Conservation (phyloP, 1,140 invertebrate genomes). For the Matsumurasca onukii region DNA sequence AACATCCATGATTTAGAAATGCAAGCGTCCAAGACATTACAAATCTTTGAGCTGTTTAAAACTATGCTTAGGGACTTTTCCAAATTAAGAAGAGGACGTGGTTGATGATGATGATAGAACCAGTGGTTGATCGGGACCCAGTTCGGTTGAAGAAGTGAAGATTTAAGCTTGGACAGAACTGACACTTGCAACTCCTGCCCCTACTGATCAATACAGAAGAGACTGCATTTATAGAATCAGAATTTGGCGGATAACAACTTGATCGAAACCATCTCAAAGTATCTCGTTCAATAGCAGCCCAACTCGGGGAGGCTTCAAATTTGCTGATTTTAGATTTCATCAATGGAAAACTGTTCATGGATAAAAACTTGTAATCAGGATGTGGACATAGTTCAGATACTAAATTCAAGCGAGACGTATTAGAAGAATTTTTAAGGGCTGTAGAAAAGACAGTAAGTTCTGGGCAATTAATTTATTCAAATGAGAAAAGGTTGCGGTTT, state of each 20-base stretch:
- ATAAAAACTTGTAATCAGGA: constrained; percentile 52
- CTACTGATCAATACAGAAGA: constrained; percentile 50
- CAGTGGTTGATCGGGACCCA: constrained; percentile 48
- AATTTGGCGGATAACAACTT: constrained; percentile 33
- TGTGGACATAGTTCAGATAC: constrained; percentile 49
- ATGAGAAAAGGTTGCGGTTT: constrained; percentile 47
- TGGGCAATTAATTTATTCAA: constrained; percentile 53
- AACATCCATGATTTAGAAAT: constrained; percentile 52
- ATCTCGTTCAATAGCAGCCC: constrained; percentile 44
- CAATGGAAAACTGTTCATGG: constrained; percentile 50
- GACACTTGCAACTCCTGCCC: constrained; percentile 41
- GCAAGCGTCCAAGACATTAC: constrained; percentile 47
- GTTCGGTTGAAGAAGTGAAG: constrained; percentile 48
- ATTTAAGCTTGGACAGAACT: constrained; percentile 40
- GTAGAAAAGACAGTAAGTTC: constrained; percentile 51
- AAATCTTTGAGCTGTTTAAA: constrained; percentile 51
- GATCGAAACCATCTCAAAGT: constrained; percentile 46
- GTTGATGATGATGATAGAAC: constrained; percentile 50
- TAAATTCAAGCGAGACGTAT: constrained; percentile 43
- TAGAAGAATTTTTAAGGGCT: constrained; percentile 44
- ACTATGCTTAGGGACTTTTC: constrained; percentile 52
- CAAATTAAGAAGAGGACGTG: constrained; percentile 47
- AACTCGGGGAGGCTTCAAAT: constrained; percentile 47
- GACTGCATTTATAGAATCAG: constrained; percentile 45
- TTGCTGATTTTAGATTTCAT: constrained; percentile 37